These are phyloP conservation scores for Aplodontia rufa DNA, from an alignment of 2,113 vertebrate genomes.

Conservation along the genomic window DNA sequence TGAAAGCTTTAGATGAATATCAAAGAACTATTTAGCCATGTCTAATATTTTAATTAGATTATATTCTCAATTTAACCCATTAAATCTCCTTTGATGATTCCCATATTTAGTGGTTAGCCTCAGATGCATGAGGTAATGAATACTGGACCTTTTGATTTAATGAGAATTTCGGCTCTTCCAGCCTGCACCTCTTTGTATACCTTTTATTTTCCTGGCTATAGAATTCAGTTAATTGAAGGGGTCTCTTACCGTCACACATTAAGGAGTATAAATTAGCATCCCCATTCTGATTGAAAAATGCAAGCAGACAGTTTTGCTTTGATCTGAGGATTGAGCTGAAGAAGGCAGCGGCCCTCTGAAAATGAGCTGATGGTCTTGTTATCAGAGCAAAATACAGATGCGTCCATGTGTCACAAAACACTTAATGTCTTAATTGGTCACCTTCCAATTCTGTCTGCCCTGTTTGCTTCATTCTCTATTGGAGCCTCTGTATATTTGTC, in stretches of 20 bases:
- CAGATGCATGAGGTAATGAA: slow-evolving; percentile 96
- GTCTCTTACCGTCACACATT: slow-evolving; percentile 96
- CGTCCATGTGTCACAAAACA: slow-evolving; percentile 94
- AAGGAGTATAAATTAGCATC: slow-evolving; percentile 98
- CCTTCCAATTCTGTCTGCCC: slow-evolving; percentile 87
- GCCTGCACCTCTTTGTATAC: slow-evolving; percentile 91
- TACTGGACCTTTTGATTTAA: slow-evolving; percentile 95
- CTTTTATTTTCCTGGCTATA: slow-evolving; percentile 91
- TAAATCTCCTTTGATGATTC: slow-evolving; percentile 96
- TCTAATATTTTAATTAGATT: slow-evolving; percentile 99
- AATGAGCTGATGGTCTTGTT: slow-evolving; percentile 99
- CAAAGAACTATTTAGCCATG: slow-evolving; percentile 98
- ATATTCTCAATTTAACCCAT: slow-evolving; percentile 99
- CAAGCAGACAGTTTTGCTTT: slow-evolving; percentile 91
- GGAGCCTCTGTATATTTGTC: fast-evolving
- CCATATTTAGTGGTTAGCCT: slow-evolving; percentile 96
- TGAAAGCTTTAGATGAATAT: slow-evolving; percentile 97
- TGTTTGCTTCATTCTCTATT: slow-evolving; percentile 60
- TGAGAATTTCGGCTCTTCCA: slow-evolving; percentile 93
- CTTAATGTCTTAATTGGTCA: slow-evolving; percentile 99
- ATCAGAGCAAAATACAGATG: slow-evolving; percentile 94
- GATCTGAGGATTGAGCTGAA: slow-evolving; percentile 93
- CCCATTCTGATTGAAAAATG: slow-evolving; percentile 93
- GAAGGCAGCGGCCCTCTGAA: slow-evolving; percentile 92
- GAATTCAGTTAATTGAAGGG: slow-evolving; percentile 99